A percentile compares a stretch with the other conserved stretches of the same genome.
These are phyloP conservation scores for Cyclophora albipunctata DNA, from an alignment of 2,888 invertebrate species.

Conservation along the genomic window DNA sequence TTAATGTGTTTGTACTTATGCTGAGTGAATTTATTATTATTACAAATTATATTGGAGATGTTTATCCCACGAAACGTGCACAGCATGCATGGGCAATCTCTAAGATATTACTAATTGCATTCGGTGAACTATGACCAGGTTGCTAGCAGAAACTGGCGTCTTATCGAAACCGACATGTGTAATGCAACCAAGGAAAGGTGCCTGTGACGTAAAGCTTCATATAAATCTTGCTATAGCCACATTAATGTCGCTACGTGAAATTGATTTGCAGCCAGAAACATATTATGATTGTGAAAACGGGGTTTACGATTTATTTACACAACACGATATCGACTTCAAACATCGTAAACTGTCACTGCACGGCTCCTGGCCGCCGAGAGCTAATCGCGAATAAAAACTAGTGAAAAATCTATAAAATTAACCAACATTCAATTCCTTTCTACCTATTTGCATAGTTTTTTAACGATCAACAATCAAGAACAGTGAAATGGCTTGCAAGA, in stretches of 20 bases:
- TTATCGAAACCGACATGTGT: conserved; percentile 52
- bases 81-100: not conserved
- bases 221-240: conserved; percentile 73
- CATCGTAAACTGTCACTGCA: conserved; percentile 61
- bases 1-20: not conserved
- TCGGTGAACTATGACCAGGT: conserved; percentile 42
- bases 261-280: conserved; percentile 75
- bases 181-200: conserved; percentile 50
- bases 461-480: conserved; percentile 7
- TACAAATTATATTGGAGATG: no score
- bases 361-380: conserved; percentile 5
- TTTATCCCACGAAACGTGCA: no score
- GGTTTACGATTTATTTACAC: conserved; percentile 76
- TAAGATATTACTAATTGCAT: conserved; percentile 29
- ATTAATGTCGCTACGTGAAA: conserved; percentile 75
- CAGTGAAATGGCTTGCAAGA: not conserved
- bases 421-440: no score
- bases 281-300: conserved; percentile 75
- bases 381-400: conserved; percentile 1
- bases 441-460: conserved; percentile 6
- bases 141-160: conserved; percentile 29
- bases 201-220: conserved; percentile 67
- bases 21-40: not conserved
- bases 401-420: not conserved
- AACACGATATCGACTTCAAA: conserved; percentile 61